phyloP scores from a whole-genome alignment of 2,888 invertebrate species.

The Chaetoderma sp. region DNA sequence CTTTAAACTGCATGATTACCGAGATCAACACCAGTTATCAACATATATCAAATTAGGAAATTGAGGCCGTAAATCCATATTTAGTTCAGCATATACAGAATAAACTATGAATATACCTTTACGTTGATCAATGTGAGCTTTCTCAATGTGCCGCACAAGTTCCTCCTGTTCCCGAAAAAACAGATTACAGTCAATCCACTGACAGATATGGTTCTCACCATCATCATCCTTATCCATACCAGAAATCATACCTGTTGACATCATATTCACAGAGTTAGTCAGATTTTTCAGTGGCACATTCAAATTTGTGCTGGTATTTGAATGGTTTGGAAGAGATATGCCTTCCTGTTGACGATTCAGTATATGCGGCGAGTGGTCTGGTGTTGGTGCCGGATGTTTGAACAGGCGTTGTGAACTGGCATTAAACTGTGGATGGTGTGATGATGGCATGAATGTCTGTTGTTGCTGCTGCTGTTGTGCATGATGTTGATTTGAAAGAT shows the following conservation, averaged over 20 bases:
- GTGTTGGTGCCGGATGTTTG: neutral
- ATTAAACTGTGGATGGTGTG: neutral
- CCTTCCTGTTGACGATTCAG: too few species aligned
- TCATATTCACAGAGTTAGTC: too few species aligned
- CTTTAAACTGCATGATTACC: too few species aligned
- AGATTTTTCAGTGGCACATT: too few species aligned
- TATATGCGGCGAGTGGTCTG: neutral
- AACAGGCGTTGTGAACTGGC: neutral
- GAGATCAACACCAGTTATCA: too few species aligned
- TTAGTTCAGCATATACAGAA: too few species aligned
- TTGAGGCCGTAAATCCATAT: too few species aligned
- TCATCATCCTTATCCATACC: conserved; percentile 52
- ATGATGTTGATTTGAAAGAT: neutral
- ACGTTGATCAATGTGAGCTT: conserved; percentile 67
- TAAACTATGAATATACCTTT: too few species aligned
- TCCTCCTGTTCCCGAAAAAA: conserved; percentile 64
- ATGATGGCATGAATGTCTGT: neutral
- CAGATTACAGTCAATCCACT: conserved; percentile 67
- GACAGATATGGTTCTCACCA: conserved; percentile 58
- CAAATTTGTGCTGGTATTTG: neutral
- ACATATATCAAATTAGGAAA: too few species aligned
- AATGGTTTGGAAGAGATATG: neutral
- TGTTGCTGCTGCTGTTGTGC: neutral
- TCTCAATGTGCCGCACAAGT: conserved; percentile 68
- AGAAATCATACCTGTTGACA: conserved; percentile 3